phyloP scores from a whole-genome alignment of 2,888 invertebrate species.

The Synergus itoensis region DNA sequence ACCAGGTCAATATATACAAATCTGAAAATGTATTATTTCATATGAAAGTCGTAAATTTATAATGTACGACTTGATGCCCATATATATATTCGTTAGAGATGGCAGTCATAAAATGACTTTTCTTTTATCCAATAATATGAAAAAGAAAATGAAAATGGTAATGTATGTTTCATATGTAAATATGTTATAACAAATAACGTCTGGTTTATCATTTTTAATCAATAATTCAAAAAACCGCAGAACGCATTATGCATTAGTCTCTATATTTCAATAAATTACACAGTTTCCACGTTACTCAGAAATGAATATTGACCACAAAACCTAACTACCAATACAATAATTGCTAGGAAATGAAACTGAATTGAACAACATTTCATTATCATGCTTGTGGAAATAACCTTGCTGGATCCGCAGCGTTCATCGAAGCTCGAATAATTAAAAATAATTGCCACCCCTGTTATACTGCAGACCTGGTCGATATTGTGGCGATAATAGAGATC shows the following conservation, averaged over 20 bases:
- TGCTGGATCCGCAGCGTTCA: background rate
- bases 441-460: conserved; percentile 23
- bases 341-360: conserved; percentile 24
- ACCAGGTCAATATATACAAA: no score
- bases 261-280: background rate
- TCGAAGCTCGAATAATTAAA: conserved; percentile 32
- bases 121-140: no score
- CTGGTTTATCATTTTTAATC: no score
- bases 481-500: background rate
- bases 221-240: background rate
- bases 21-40: no score
- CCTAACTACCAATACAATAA: background rate
- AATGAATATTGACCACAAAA: background rate
- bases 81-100: no score
- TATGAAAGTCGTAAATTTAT: no score
- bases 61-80: no score
- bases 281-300: background rate
- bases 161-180: no score
- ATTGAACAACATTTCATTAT: conserved; percentile 34
- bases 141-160: no score
- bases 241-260: background rate
- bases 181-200: no score
- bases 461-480: conserved; percentile 4
- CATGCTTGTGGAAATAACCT: conserved; percentile 2
- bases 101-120: no score